Conservation (phyloP, 2,888 invertebrate species). For the Dolichomitus sp. region DNA sequence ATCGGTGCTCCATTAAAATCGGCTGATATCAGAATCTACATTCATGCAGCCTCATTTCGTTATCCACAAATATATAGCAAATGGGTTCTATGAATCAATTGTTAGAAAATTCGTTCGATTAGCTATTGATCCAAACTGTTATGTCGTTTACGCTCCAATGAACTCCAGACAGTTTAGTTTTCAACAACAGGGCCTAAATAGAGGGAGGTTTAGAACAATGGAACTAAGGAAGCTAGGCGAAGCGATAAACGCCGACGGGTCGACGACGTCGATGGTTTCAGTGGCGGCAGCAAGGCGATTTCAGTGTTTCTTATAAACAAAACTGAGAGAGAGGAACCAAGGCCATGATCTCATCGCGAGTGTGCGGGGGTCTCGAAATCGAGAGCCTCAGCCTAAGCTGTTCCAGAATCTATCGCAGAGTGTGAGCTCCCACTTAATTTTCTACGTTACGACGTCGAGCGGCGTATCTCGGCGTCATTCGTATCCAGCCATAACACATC, state of each 20-base stretch:
- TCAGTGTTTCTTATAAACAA: conserved; percentile 64
- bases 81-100: conserved; percentile 8
- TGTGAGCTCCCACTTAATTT: background rate
- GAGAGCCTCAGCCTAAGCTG: conserved; percentile 13
- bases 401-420: conserved; percentile 38
- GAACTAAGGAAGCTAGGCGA: conserved; percentile 35
- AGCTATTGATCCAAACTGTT: background rate
- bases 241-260: conserved; percentile 9
- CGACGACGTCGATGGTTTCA: conserved; percentile 33
- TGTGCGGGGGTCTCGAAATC: conserved; percentile 31
- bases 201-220: conserved; percentile 42
- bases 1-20: background rate
- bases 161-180: background rate
- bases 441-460: conserved; percentile 25
- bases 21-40: background rate
- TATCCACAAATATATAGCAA: background rate
- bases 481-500: conserved; percentile 59
- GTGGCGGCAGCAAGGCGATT: conserved; percentile 53
- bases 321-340: conserved; percentile 29
- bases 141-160: background rate
- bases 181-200: conserved; percentile 15
- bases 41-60: background rate
- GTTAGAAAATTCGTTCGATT: conserved; percentile 3
- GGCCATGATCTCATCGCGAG: conserved; percentile 57
- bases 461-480: conserved; percentile 40